phyloP scores from a whole-genome alignment of 2,888 invertebrate species.

The Formica aserva region DNA sequence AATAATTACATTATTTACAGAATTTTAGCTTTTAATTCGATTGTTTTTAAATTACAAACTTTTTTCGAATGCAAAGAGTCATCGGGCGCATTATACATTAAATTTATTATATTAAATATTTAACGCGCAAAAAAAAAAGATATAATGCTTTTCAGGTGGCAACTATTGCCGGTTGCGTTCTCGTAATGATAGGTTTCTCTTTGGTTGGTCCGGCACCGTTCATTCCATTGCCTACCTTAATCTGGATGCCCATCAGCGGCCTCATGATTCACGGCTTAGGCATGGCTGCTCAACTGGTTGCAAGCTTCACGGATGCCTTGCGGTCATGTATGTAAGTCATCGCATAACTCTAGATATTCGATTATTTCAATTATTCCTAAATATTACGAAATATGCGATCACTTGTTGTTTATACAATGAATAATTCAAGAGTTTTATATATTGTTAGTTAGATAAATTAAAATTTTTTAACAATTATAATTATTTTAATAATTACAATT shows the following conservation, averaged over 20 bases:
- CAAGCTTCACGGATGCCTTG: constrained; percentile 94
- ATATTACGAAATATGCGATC: neutral
- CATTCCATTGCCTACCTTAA: constrained; percentile 88
- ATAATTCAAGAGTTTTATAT: neutral
- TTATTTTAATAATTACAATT: too few relatives aligned
- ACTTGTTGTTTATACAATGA: neutral
- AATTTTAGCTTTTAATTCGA: neutral
- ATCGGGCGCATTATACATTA: neutral
- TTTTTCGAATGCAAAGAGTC: neutral
- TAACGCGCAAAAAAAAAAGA: neutral
- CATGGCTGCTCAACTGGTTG: constrained; percentile 93
- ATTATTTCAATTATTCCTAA: neutral
- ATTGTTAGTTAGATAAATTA: neutral
- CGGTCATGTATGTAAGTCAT: constrained; percentile 92
- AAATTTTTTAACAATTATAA: neutral
- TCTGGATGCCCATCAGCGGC: constrained; percentile 90
- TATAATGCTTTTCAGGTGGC: constrained; percentile 85
- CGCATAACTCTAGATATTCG: neutral
- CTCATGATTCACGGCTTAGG: constrained; percentile 93
- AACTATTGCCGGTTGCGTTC: constrained; percentile 89
- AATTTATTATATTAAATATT: constrained; percentile 15
- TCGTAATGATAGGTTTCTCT: constrained; percentile 90
- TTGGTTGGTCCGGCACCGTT: constrained; percentile 94
- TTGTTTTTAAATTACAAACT: neutral
- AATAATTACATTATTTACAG: neutral